These are phyloP conservation scores for Philotrypesis tridentata DNA, from an alignment of 1,140 invertebrate genomes.

Conservation along the genomic window DNA sequence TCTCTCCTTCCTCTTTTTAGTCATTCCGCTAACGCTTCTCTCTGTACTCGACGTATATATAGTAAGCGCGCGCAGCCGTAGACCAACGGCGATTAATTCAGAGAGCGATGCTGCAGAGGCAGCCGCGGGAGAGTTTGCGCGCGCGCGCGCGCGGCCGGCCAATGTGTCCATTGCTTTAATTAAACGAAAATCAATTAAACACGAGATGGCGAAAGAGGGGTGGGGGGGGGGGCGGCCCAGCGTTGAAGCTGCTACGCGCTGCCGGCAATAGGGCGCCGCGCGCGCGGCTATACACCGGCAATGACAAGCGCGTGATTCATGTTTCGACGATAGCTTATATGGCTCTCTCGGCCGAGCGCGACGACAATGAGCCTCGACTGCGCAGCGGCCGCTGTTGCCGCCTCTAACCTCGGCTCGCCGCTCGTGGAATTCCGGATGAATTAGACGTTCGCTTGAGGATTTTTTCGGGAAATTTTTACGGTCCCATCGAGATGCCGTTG, in stretches of 20 bases:
- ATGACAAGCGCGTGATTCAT: constrained; percentile 45
- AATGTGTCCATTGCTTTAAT: constrained; percentile 49
- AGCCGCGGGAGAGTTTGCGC: not conserved
- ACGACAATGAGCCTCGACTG: not conserved
- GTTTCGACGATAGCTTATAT: constrained; percentile 22
- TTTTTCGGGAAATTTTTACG: too few relatives aligned
- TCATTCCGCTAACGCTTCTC: not conserved
- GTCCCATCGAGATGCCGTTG: too few relatives aligned
- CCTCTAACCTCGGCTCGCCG: too few relatives aligned
- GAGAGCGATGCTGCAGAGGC: not conserved
- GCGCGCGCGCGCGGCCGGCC: not conserved
- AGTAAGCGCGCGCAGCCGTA: not conserved
- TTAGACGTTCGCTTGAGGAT: too few relatives aligned
- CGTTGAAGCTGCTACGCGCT: constrained; percentile 10
- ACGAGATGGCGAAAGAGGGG: constrained; percentile 7
- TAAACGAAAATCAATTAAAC: constrained; percentile 50
- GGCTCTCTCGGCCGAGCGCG: not conserved
- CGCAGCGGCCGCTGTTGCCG: not conserved
- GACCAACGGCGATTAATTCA: constrained; percentile 38
- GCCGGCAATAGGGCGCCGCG: constrained; percentile 35
- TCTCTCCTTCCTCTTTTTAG: not conserved
- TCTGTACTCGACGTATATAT: too few relatives aligned
- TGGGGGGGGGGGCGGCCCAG: not conserved
- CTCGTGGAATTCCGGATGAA: too few relatives aligned
- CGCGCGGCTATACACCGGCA: not conserved